Evolutionary conservation across 1,140 invertebrate species (phyloP).

Genomic region (Listronotus bonariensis): DNA sequence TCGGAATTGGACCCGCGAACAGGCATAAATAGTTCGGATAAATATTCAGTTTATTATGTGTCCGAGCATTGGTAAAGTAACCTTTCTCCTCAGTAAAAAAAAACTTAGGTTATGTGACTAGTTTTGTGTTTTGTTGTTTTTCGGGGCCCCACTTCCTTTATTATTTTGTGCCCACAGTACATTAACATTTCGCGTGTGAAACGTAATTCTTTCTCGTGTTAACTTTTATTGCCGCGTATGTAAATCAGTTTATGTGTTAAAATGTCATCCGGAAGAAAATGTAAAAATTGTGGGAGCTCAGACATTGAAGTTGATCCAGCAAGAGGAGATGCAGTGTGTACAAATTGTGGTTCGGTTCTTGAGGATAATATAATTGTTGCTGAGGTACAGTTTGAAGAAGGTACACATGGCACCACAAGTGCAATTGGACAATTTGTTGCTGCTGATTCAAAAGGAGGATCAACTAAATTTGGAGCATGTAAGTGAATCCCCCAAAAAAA

Average conservation of each 20-base stretch:
- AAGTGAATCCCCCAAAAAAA: conserved; percentile 48
- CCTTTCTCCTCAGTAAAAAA: too few relatives aligned
- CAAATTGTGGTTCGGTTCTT: conserved; percentile 91
- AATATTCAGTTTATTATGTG: too few relatives aligned
- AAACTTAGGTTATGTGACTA: too few relatives aligned
- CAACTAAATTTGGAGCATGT: conserved; percentile 74
- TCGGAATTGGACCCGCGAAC: too few relatives aligned
- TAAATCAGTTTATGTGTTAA: neutral
- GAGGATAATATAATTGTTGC: conserved; percentile 96
- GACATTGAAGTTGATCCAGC: conserved; percentile 92
- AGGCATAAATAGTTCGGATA: too few relatives aligned
- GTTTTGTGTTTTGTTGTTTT: too few relatives aligned
- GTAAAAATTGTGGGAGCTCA: conserved; percentile 91
- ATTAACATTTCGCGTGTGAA: too few relatives aligned
- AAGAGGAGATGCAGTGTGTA: conserved; percentile 94
- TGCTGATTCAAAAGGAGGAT: conserved; percentile 81
- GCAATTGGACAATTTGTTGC: conserved; percentile 93
- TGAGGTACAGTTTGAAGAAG: conserved; percentile 95
- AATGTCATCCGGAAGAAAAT: conserved; percentile 69
- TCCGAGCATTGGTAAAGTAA: too few relatives aligned
- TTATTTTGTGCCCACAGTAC: too few relatives aligned
- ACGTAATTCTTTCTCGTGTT: too few relatives aligned
- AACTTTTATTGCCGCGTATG: too few relatives aligned
- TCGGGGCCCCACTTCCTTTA: too few relatives aligned
- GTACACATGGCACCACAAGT: conserved; percentile 82